These are phyloP conservation scores for Parelbella ahira DNA, from an alignment of 2,888 invertebrate genomes.

Conservation along the genomic window DNA sequence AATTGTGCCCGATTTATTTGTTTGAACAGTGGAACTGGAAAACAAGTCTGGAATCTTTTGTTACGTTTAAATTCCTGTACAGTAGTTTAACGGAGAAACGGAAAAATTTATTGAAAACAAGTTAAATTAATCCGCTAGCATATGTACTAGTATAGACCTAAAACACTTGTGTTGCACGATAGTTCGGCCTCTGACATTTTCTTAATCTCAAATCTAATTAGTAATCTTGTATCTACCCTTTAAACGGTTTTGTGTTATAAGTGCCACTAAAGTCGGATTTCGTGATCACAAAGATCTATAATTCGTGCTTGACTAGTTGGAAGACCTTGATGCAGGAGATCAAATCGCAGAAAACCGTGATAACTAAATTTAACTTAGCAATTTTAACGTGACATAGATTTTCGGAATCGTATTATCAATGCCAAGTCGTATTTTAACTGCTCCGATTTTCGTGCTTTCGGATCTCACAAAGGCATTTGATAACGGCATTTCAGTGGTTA, in stretches of 20 bases:
- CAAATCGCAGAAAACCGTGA: slow-evolving; percentile 8
- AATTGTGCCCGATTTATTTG: no score
- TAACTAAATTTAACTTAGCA: slow-evolving; percentile 1
- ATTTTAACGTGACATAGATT: not conserved
- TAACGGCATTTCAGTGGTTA: no score
- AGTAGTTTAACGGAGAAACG: no score
- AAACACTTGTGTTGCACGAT: no score
- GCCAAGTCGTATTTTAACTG: slow-evolving; percentile 1
- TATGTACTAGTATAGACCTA: no score
- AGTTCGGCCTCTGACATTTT: slow-evolving; percentile 20
- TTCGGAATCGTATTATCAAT: slow-evolving; percentile 2
- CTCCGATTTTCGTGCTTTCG: not conserved
- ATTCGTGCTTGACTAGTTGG: slow-evolving; percentile 16
- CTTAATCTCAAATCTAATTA: slow-evolving; percentile 17
- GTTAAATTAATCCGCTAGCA: no score
- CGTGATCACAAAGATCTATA: slow-evolving; percentile 15
- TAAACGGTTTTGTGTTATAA: slow-evolving; percentile 12
- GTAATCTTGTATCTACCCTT: slow-evolving; percentile 21
- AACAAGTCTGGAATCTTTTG: no score
- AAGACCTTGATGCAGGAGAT: slow-evolving; percentile 3
- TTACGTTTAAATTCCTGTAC: no score
- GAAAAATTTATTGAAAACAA: no score
- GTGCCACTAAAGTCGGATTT: slow-evolving; percentile 10
- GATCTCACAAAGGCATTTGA: no score
- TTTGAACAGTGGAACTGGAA: no score